phyloP scores from a whole-genome alignment of 2,797 vertebrate genomes.

The Hybognathus amarus region DNA sequence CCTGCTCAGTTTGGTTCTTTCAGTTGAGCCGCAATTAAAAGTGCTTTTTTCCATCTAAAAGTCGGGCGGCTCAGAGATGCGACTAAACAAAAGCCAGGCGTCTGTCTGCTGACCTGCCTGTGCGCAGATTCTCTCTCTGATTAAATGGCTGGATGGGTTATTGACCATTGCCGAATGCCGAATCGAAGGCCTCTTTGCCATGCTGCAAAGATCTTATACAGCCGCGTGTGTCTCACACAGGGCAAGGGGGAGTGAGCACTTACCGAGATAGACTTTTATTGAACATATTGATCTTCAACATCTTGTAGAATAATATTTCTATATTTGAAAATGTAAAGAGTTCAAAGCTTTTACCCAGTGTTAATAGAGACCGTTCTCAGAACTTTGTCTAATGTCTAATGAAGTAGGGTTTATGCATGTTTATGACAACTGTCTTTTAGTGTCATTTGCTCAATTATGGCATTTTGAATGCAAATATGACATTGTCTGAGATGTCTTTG shows the following conservation, averaged over 20 bases:
- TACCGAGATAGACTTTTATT: constrained; percentile 14
- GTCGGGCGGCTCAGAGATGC: constrained; percentile 51
- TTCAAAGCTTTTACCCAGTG: neutral
- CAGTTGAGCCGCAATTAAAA: constrained; percentile 76
- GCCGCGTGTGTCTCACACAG: neutral
- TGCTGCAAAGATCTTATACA: constrained; percentile 14
- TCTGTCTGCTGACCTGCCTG: constrained; percentile 39
- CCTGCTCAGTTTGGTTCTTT: constrained; percentile 75
- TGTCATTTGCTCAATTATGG: too few relatives aligned
- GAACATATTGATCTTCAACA: constrained; percentile 15
- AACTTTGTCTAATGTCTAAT: neutral
- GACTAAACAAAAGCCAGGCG: constrained; percentile 55
- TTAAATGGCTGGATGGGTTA: constrained; percentile 60
- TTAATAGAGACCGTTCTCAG: neutral
- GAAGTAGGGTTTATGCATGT: too few relatives aligned
- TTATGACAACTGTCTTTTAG: too few relatives aligned
- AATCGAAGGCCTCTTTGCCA: constrained; percentile 31
- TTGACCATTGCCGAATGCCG: constrained; percentile 55
- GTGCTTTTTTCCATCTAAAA: constrained; percentile 64
- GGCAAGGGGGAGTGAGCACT: constrained; percentile 1
- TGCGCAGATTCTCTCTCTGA: constrained; percentile 47
- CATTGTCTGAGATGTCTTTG: too few relatives aligned
- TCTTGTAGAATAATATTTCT: neutral
- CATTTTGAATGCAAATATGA: too few relatives aligned
- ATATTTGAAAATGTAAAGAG: neutral